Conservation (phyloP, 1,140 invertebrate species). For the Daktulosphaira vitifoliae region DNA sequence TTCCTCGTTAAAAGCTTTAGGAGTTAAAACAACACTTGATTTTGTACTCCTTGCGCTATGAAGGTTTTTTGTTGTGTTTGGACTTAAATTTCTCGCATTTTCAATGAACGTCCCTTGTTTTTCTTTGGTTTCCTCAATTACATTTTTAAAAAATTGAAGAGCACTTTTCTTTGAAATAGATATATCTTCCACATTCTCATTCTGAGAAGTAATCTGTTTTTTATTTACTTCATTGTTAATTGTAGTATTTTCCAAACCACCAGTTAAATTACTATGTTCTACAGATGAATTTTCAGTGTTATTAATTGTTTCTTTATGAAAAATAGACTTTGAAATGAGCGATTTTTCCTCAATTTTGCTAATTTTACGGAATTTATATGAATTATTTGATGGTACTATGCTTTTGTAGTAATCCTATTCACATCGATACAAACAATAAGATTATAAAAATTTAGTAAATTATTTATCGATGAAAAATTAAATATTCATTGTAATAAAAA, state of each 20-base stretch:
- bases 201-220: conserved; percentile 1
- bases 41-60: conserved; percentile 8
- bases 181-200: conserved; percentile 43
- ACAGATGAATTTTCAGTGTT: neutral
- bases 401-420: conserved; percentile 28
- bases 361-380: neutral
- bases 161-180: conserved; percentile 48
- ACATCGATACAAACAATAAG: neutral
- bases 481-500: too few relatives aligned
- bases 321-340: conserved; percentile 4
- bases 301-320: conserved; percentile 11
- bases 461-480: too few relatives aligned
- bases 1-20: conserved; percentile 1
- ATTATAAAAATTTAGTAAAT: too few relatives aligned
- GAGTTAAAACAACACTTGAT: neutral
- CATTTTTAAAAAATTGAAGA: conserved; percentile 52
- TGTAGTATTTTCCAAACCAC: neutral
- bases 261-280: neutral
- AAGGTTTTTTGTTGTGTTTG: conserved; percentile 34
- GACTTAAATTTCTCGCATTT: neutral
- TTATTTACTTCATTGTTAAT: neutral
- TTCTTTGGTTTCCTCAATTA: conserved; percentile 45
- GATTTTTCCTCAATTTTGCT: conserved; percentile 7
- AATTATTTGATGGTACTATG: neutral
- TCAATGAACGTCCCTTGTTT: too few relatives aligned